Base-by-base conservation (phyloP, 53 echinoderm and acorn worm species). In the Mesocentrotus franciscanus region DNA sequence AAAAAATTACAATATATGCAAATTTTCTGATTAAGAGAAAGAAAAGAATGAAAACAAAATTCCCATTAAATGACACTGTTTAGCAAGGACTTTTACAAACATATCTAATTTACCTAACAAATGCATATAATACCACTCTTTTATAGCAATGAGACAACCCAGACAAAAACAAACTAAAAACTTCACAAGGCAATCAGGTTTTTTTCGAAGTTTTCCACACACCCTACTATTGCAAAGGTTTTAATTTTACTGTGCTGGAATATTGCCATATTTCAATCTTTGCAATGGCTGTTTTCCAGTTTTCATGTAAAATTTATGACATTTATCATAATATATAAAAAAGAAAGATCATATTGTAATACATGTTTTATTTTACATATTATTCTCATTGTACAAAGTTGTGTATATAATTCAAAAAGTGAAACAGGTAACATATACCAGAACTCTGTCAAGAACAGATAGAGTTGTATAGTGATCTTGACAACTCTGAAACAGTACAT, bases 241-340 rank as follows among this genome's bases (percentile, higher is more conserved):
- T 39, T 8, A 16, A 81, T 18, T 81, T 18, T 42, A 42, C 36
- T 42, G 42, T 42, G 36, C 42, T 81, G 36, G 81, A 81, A 81
- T 81, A 42, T 81, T 87, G 87, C 87, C 29, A 87, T 58, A 58
- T 81, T 81, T 33, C 13, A 36, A 39, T 58, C 58, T 87, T 87
- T 87, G 87, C 87, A 87, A 58, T 87, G 87, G 87, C 87, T 87
- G 87, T 87, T 87, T 87, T n/a, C 56, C 57, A 27, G 87, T 87
- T 10, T 58, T 75, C 75, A n/a, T 87, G 12, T 26, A 59, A 56
- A 58, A 59, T 56, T 27, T 56, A 85, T 29, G 15, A 58, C 12
- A 58, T 58, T 87, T n/a, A 57, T 15, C 70, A 70, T 70, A 70
- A 34, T 76, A 33, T 76, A 85, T 56, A 26, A 33, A 33, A 34